phyloP scores from a whole-genome alignment of 2,888 invertebrate species.

The Agriopis leucophaearia region DNA sequence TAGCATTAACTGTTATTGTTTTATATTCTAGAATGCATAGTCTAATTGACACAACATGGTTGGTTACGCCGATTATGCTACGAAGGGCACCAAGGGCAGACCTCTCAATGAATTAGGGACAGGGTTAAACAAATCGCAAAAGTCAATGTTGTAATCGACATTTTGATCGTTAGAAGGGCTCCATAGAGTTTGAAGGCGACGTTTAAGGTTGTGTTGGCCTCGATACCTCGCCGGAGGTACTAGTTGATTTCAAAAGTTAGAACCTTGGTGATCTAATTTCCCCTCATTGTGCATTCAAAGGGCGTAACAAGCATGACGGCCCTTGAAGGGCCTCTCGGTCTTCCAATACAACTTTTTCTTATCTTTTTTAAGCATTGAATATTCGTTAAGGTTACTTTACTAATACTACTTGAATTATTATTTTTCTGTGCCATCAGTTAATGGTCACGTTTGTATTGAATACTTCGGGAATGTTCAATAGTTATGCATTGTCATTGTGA shows the following conservation, averaged over 20 bases:
- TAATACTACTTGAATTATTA: background rate
- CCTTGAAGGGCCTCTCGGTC: slow-evolving; percentile 74
- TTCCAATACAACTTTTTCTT: slow-evolving; percentile 54
- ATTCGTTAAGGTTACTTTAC: slow-evolving; percentile 9
- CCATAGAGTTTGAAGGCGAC: slow-evolving; percentile 76
- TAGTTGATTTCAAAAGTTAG: slow-evolving; percentile 80
- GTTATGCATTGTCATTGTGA: background rate
- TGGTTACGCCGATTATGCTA: slow-evolving; percentile 26
- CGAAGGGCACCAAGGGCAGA: slow-evolving; percentile 43
- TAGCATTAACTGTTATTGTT: too few species aligned
- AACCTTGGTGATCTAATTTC: slow-evolving; percentile 85
- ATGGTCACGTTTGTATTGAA: background rate
- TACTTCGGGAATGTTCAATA: background rate
- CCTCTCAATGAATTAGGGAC: slow-evolving; percentile 63
- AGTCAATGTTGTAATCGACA: slow-evolving; percentile 77
- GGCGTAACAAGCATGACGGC: slow-evolving; percentile 78
- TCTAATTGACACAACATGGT: slow-evolving; percentile 17
- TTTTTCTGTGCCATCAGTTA: background rate
- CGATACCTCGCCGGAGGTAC: slow-evolving; percentile 76
- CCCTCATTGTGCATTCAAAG: slow-evolving; percentile 83
- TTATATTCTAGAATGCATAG: too few species aligned
- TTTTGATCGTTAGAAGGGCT: slow-evolving; percentile 82
- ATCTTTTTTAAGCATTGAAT: slow-evolving; percentile 29
- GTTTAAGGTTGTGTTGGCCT: slow-evolving; percentile 78
- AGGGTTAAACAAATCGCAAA: slow-evolving; percentile 71